These are phyloP conservation scores for Callopanchax toddi DNA, from an alignment of 2,113 vertebrate species.

Conservation along the genomic window DNA sequence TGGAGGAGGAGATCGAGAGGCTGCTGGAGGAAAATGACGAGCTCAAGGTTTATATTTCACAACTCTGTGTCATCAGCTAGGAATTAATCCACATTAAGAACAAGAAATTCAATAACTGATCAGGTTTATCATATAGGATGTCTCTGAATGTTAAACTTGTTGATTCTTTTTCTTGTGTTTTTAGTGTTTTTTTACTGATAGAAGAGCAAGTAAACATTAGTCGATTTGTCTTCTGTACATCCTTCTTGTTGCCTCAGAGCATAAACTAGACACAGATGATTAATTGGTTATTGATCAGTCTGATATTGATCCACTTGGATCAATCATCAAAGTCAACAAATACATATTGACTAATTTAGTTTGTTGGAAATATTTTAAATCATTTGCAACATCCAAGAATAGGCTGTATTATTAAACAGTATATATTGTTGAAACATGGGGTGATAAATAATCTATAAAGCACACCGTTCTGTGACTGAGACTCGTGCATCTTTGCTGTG, in stretches of 20 bases:
- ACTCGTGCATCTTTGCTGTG: slow-evolving; percentile 5
- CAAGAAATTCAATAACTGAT: neutral
- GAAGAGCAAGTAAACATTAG: neutral
- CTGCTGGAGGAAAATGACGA: slow-evolving; percentile 93
- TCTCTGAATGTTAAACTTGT: neutral
- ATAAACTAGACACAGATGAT: neutral
- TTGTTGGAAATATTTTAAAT: no score
- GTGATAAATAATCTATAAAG: neutral
- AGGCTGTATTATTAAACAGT: no score
- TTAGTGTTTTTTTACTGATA: neutral
- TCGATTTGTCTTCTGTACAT: slow-evolving; percentile 15
- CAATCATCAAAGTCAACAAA: no score
- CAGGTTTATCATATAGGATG: neutral
- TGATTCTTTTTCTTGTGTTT: neutral
- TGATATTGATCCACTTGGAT: no score
- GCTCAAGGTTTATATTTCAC: slow-evolving; percentile 85
- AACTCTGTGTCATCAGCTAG: no score
- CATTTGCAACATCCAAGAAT: no score
- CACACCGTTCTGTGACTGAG: neutral
- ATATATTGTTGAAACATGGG: no score
- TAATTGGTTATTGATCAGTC: no score
- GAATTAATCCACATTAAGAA: neutral
- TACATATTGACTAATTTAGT: no score
- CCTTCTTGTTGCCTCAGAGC: neutral
- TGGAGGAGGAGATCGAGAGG: slow-evolving; percentile 89